Evolutionary conservation across 1,140 invertebrate species (phyloP).

Genomic region (Caenorhabditis elegans): WBcel235 BX284602.5:11228001-11228500

Average conservation of each 20-base stretch:
- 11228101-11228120: background rate
- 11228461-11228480: background rate
- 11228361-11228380: background rate
- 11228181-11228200: too few species aligned
- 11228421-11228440: conserved; percentile 27
- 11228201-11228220: background rate
- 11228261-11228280: background rate
- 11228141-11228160: conserved; percentile 35
- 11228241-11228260: conserved; percentile 23
- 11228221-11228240: background rate
- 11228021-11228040: conserved; percentile 38
- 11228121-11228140: conserved; percentile 43
- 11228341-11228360: background rate
- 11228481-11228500: conserved; percentile 4
- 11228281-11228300: background rate
- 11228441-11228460: background rate
- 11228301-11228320: conserved; percentile 40
- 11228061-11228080: too few species aligned
- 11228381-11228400: background rate
- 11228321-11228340: background rate
- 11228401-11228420: background rate
- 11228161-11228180: conserved; percentile 36
- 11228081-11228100: too few species aligned
- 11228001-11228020: conserved; percentile 39
- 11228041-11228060: conserved; percentile 42